Percentiles rank a stretch among this genome's conserved stretches.
Evolutionary conservation across 2,113 vertebrate species (phyloP).

Genomic region (Globicephala melas): DNA sequence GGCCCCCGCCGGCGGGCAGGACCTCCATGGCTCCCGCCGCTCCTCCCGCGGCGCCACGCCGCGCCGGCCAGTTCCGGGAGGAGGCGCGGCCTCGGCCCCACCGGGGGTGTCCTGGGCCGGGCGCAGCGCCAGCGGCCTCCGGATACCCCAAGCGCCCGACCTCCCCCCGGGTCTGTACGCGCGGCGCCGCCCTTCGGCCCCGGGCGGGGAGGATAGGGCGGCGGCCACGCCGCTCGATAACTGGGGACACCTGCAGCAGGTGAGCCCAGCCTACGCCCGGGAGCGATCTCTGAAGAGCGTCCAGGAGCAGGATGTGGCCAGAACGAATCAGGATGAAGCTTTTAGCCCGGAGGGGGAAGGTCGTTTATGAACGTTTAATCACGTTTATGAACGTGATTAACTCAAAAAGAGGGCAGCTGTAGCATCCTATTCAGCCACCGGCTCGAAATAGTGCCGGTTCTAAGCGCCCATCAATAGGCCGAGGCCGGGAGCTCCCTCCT

Average conservation of each 20-base stretch:
- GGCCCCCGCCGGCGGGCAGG: neutral
- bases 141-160: neutral
- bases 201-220: fast-evolving
- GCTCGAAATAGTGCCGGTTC: neutral
- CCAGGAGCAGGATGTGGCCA: neutral
- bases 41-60: neutral
- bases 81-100: neutral
- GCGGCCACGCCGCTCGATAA: neutral
- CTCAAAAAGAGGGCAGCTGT: neutral
- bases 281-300: neutral
- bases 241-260: conserved; percentile 7
- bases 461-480: neutral
- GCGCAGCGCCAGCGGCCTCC: neutral
- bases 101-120: neutral
- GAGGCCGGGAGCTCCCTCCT: neutral
- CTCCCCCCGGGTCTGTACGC: fast-evolving
- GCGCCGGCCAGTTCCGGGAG: conserved; percentile 55
- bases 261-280: neutral
- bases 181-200: neutral
- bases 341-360: neutral
- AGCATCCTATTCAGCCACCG: neutral
- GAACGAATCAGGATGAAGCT: neutral
- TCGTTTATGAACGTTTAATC: no score
- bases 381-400: neutral
- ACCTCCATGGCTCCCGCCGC: neutral